Conservation (phyloP, 2,888 invertebrate genomes). For the Cheilosia variabilis region DNA sequence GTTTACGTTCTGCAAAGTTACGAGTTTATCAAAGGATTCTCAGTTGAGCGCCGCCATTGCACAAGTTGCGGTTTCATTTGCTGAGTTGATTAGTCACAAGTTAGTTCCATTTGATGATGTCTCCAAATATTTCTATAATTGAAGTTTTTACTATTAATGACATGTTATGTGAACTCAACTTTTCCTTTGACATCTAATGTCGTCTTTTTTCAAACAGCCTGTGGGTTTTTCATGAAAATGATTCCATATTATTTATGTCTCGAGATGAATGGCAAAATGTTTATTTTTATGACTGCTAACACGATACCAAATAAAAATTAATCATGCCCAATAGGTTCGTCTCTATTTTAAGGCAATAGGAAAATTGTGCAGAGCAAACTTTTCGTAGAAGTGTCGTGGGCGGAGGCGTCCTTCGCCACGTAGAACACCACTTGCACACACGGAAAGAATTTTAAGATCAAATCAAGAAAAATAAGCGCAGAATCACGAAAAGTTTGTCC, state of each 20-base stretch:
- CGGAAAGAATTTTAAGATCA: no score
- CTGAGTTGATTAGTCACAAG: constrained; percentile 25
- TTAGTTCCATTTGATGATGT: constrained; percentile 25
- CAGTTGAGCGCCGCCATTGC: not conserved
- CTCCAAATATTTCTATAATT: not conserved
- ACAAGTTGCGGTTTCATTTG: constrained; percentile 1
- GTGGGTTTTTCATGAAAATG: no score
- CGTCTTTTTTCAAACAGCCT: no score
- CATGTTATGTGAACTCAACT: not conserved
- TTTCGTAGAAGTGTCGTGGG: constrained; percentile 39
- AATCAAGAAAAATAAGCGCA: no score
- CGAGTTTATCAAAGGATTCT: constrained; percentile 9
- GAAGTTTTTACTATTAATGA: not conserved
- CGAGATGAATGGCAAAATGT: no score
- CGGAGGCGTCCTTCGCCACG: constrained; percentile 31
- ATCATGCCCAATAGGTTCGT: constrained; percentile 47
- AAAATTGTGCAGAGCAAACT: constrained; percentile 15
- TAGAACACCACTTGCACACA: constrained; percentile 33
- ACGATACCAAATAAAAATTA: constrained; percentile 47
- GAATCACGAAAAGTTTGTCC: no score
- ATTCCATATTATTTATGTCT: no score
- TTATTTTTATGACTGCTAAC: no score
- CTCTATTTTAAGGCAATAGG: not conserved
- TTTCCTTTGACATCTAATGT: not conserved
- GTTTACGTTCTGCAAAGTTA: not conserved